Percentiles rank a stretch among this genome's conserved stretches.
These are phyloP conservation scores for Petroica traversi DNA, from an alignment of 2,113 vertebrate genomes.

Conservation along the genomic window DNA sequence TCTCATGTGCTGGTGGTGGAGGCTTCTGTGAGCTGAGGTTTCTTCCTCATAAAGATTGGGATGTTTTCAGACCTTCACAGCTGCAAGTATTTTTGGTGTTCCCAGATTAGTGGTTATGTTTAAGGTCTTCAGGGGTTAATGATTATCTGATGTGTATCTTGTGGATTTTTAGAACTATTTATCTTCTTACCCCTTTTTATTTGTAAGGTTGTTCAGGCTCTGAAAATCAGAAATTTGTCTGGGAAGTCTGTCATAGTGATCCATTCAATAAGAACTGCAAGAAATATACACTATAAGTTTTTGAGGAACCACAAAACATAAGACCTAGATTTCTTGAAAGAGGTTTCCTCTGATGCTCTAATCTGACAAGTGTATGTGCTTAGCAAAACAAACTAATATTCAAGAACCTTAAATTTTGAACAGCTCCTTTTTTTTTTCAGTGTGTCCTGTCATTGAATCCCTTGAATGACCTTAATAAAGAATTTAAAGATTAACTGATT, in stretches of 20 bases:
- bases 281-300: neutral
- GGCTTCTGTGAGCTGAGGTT: neutral
- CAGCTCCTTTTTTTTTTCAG: neutral
- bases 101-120: neutral
- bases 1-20: neutral
- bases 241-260: neutral
- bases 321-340: neutral
- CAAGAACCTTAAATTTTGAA: neutral
- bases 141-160: neutral
- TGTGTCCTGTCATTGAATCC: neutral
- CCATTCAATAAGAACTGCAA: neutral
- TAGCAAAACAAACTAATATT: neutral
- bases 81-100: neutral
- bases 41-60: neutral
- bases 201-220: neutral
- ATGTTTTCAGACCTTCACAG: neutral
- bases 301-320: neutral
- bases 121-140: neutral
- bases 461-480: conserved; percentile 4
- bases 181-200: neutral
- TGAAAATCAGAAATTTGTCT: neutral
- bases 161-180: neutral
- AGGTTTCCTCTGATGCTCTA: neutral
- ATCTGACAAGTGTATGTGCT: neutral
- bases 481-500: conserved; percentile 31